Evolutionary conservation across 2,113 vertebrate species (phyloP).

Genomic region (Murina feae): DNA sequence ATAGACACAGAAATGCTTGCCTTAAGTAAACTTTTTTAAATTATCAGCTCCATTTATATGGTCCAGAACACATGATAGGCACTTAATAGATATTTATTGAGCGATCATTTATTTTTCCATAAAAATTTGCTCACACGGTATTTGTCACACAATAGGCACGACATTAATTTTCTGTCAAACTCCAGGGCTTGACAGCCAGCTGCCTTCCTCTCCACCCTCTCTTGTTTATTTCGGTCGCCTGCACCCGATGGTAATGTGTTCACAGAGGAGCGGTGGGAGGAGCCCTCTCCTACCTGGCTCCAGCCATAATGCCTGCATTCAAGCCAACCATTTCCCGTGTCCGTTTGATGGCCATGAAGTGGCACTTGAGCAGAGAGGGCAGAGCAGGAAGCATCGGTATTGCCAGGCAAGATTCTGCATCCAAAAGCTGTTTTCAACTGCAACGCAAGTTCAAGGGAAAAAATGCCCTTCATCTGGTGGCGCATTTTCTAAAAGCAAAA

Average conservation of each 20-base stretch:
- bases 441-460: not conserved
- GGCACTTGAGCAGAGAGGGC: not conserved
- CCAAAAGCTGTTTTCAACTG: not conserved
- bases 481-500: not conserved
- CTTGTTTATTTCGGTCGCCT: not conserved
- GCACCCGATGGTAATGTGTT: not conserved
- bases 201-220: not conserved
- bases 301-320: not conserved
- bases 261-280: accelerated
- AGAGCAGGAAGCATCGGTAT: not conserved
- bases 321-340: not conserved
- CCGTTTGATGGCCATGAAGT: not conserved
- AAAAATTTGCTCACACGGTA: not conserved
- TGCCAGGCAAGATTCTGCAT: not conserved
- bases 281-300: not conserved
- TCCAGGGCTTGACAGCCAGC: not conserved
- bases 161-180: not conserved
- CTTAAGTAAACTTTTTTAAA: slow-evolving; percentile 20
- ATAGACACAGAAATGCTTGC: not conserved
- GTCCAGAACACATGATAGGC: not conserved
- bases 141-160: not conserved
- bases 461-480: not conserved
- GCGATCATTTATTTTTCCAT: slow-evolving; percentile 5
- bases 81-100: slow-evolving; percentile 47
- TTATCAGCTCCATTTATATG: not conserved